Base-by-base conservation (phyloP, 2,797 vertebrate species). In the Artibeus lituratus region DNA sequence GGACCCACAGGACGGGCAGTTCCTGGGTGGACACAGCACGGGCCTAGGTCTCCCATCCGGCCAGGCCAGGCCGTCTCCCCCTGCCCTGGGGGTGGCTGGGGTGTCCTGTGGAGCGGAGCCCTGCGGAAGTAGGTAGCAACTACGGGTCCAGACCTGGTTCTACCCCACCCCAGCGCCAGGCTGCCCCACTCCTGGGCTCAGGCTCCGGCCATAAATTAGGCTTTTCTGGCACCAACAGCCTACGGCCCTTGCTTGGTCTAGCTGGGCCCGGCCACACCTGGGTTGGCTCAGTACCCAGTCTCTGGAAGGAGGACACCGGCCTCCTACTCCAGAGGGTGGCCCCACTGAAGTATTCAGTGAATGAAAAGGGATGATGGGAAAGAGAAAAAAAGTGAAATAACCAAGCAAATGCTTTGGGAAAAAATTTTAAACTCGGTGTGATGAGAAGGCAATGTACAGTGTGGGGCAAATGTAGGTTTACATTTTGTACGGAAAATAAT, bases 141-240 rank as follows among this genome's bases (percentile, higher is more conserved):
- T 4, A 22, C 2, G 37, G 5, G 57, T 35, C 44, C 35, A 35
- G 4, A 44, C 12, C 65, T 10, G 14, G 26, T 55, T 81, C 57
- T 44, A 0, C 39, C 19, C 4, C 12, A 3, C 32, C 2, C 26
- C 39, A 8, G 12, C 0, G 3, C 12, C 6, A 2, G 2, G 55
- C 42, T 49, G 15, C 21, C 32, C 11, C 7, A 2, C 59, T n/a
- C 11, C 26, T 7, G 67, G 26, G 44, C 65, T n/a, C 51, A 44
- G 51, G 37, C 35, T 84, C 78, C 39, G 26, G 32, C 67, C 16
- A 0, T 15, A 7, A 16, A 47, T 4, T 3, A 85, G 49, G 22
- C 7, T 49, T 26, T 26, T n/a, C 24, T 37, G 3, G 57, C 44
- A 42, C 7, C 37, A 53, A 19, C 10, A 15, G 82, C 62, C 49